phyloP scores from a whole-genome alignment of 2,113 vertebrate genomes.

The Xerus inauris region DNA sequence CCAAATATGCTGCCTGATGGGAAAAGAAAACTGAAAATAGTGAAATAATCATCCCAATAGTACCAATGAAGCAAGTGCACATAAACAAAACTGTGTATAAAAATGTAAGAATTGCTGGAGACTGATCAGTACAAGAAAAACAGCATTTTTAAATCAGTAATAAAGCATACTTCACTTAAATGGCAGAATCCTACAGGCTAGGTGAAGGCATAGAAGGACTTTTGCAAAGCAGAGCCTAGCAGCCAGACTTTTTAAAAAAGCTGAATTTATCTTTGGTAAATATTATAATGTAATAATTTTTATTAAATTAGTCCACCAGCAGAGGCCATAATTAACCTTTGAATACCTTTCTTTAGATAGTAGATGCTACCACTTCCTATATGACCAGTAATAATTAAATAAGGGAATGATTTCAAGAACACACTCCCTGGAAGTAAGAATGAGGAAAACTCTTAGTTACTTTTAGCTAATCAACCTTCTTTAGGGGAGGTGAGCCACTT shows the following conservation, averaged over 20 bases:
- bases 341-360: not conserved
- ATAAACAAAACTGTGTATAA: no score
- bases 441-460: not conserved
- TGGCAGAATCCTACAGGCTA: not conserved
- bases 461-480: not conserved
- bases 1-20: not conserved
- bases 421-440: not conserved
- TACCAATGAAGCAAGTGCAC: not conserved
- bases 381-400: not conserved
- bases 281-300: not conserved
- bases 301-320: not conserved
- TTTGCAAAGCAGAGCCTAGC: not conserved
- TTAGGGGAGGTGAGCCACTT: not conserved
- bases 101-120: not conserved
- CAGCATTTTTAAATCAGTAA: no score
- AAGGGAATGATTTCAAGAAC: not conserved
- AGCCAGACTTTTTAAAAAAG: not conserved
- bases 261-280: not conserved
- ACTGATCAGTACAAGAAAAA: not conserved
- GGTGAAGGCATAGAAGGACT: accelerated
- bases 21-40: not conserved
- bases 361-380: not conserved
- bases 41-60: accelerated
- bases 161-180: accelerated
- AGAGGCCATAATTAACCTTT: no score